Conservation (phyloP, 2,888 invertebrate genomes). For the Polietes domitor region DNA sequence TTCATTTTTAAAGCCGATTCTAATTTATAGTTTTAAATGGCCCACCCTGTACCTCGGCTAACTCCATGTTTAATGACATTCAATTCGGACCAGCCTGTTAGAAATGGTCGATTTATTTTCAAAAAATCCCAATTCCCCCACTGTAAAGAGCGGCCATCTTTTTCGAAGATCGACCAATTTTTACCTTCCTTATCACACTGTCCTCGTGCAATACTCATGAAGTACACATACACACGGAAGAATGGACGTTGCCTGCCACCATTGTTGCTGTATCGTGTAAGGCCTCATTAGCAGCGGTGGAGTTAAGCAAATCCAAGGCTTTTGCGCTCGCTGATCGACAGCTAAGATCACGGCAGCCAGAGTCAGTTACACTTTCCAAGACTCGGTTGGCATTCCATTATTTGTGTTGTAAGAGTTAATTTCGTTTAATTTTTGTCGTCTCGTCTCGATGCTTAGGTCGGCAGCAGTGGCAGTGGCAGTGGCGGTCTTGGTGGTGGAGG, state of each 20-base stretch:
- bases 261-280: neutral
- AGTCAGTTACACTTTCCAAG: neutral
- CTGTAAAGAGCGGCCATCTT: no score
- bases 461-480: neutral
- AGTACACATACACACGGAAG: neutral
- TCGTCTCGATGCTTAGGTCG: neutral
- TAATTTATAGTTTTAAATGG: no score
- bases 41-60: no score
- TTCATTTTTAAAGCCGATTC: no score
- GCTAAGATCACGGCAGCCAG: neutral
- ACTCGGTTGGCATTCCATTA: neutral
- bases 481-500: no score
- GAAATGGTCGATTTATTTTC: no score
- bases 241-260: neutral
- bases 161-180: no score
- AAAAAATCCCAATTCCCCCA: no score
- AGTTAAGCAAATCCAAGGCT: neutral
- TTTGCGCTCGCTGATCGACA: neutral
- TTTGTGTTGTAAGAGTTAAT: slow-evolving; percentile 15
- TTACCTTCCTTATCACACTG: no score
- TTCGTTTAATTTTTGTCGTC: slow-evolving; percentile 15
- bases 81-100: no score
- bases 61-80: no score
- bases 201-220: neutral
- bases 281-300: neutral